Base-by-base conservation (phyloP, 2,888 invertebrate species). In the Hydrotaea diabolus region DNA sequence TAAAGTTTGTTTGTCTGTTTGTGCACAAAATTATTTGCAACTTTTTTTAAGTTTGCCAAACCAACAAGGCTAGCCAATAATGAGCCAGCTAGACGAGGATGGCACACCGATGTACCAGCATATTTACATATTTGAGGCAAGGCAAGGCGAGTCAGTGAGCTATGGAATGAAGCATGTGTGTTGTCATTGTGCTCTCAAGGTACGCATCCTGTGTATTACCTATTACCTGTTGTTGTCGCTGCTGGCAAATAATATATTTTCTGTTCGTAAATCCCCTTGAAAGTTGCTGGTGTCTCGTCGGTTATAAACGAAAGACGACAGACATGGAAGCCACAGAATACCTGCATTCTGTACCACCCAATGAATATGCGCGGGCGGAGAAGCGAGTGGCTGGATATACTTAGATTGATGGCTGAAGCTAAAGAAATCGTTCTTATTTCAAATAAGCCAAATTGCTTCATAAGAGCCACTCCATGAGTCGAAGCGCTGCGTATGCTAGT, bases 1-100 rank as follows among this genome's bases (percentile, higher is more conserved):
- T 83, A 80, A 85, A 82, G 84, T 83, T 82, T 82, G 83, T 21
- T 74, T 62, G 19, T 74, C n/a, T 71, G 26, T 59, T 23, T 59
- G 15, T 23, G 59, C 59, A 59, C 59, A 59, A 59, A 49, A 59
- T 26, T 59, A 59, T 64, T 77, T 64, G 55, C 57, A 66, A 66
- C 26, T 31, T 15, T 59, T 11, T 43, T 71, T n/a, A 66, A 26
- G 71, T 59, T n/a, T 49, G 26, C 62, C 55, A 59, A 46, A 43
- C 43, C 55, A 59, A 46, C 46, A 76, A 49, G 8, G 43, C 59
- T 13, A 11, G 13, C 55, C 49, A 49, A n/a, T n/a, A n/a, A n/a
- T 49, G 55, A 21, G 21, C 26, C 11, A 55, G 9, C n/a, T n/a
- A 36, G n/a, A n/a, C 17, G 17, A 11, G 39, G 9, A 39, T 39